phyloP scores from a whole-genome alignment of 2,113 vertebrate genomes.

The Trichomycterus rosablanca region DNA sequence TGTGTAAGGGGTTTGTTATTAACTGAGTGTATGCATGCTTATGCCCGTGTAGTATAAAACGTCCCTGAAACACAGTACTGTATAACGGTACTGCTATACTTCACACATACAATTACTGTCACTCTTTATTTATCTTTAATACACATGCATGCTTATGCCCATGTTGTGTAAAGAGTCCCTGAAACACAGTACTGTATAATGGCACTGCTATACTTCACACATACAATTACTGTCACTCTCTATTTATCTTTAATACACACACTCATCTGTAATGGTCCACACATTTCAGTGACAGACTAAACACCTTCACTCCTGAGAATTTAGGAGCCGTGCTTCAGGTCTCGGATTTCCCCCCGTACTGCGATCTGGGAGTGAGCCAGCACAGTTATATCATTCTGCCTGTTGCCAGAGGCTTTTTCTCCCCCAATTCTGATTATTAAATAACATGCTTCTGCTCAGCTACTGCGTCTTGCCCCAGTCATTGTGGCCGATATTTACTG shows the following conservation, averaged over 20 bases:
- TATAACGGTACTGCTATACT: no score
- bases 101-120: no score
- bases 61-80: slow-evolving; percentile 13
- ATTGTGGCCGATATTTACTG: slow-evolving; percentile 40
- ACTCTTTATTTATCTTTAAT: neutral
- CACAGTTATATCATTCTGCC: slow-evolving; percentile 17
- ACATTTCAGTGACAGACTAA: slow-evolving; percentile 20
- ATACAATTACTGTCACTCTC: neutral
- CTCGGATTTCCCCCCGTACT: slow-evolving; percentile 12
- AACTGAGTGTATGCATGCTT: slow-evolving; percentile 50
- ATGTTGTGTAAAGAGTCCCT: slow-evolving; percentile 38
- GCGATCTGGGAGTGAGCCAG: slow-evolving; percentile 16
- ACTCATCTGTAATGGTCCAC: neutral
- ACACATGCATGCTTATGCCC: slow-evolving; percentile 40
- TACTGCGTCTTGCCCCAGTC: slow-evolving; percentile 30
- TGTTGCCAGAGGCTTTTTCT: slow-evolving; percentile 21
- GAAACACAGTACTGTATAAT: neutral
- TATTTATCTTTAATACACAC: neutral
- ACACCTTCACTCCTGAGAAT: slow-evolving; percentile 15
- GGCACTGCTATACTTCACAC: no score
- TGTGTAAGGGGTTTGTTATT: no score
- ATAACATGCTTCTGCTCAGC: slow-evolving; percentile 36
- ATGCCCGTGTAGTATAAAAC: slow-evolving; percentile 48
- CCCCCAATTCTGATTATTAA: slow-evolving; percentile 37
- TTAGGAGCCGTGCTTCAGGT: slow-evolving; percentile 12